A percentile compares a stretch with the other conserved stretches of the same genome.
phyloP scores from a whole-genome alignment of 2,113 vertebrate genomes.

The Sula dactylatra region DNA sequence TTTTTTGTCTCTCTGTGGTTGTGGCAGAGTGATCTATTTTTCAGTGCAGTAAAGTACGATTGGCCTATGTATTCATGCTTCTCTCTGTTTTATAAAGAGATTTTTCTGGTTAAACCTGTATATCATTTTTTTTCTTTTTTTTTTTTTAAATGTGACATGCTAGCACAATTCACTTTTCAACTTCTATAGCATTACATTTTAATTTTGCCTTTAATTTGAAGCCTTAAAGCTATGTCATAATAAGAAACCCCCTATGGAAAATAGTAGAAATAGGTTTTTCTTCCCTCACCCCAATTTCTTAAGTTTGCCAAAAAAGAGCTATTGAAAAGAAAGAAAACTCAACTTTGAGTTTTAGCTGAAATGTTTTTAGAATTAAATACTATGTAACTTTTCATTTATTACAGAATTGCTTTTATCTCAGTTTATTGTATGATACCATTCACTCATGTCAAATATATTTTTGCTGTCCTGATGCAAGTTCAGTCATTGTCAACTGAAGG shows the following conservation, averaged over 20 bases:
- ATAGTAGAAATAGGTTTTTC: neutral
- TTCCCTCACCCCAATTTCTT: fast-evolving
- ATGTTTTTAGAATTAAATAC: neutral
- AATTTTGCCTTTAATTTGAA: neutral
- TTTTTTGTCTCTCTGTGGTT: neutral
- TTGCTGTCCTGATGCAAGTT: neutral
- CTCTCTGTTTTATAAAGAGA: neutral
- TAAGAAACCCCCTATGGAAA: neutral
- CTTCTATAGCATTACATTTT: neutral
- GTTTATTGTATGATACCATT: neutral
- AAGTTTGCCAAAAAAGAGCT: neutral
- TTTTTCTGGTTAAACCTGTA: neutral
- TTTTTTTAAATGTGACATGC: neutral
- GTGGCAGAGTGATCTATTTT: neutral
- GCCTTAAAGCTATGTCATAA: neutral
- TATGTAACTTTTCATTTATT: neutral
- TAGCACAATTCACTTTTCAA: neutral
- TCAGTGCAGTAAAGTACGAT: neutral
- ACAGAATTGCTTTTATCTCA: neutral
- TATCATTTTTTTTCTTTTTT: neutral
- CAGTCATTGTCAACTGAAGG: neutral
- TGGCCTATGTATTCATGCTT: neutral
- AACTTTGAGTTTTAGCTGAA: neutral
- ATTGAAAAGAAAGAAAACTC: neutral
- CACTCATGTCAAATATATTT: neutral